phyloP scores from a whole-genome alignment of 2,888 invertebrate genomes.

The Pseudanteris insignis region DNA sequence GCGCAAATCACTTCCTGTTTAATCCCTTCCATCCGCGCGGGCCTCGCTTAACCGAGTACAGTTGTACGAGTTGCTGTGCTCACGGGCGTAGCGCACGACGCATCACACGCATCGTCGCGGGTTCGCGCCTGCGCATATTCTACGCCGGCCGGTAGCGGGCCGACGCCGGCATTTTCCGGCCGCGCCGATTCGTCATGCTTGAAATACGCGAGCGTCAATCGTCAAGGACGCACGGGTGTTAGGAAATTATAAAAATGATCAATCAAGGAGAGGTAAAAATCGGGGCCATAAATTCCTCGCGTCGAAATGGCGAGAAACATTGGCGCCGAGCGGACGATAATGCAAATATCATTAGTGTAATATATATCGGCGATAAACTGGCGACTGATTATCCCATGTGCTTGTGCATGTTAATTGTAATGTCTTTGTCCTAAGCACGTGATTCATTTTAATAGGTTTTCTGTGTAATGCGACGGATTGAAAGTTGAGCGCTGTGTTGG shows the following conservation, averaged over 20 bases:
- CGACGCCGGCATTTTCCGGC: slow-evolving; percentile 23
- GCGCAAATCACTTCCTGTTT: slow-evolving; percentile 63
- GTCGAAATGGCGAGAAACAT: no score
- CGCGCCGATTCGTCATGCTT: not conserved
- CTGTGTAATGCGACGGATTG: slow-evolving; percentile 10
- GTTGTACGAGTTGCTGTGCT: slow-evolving; percentile 38
- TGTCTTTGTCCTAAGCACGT: no score
- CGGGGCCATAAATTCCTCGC: no score
- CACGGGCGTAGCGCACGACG: slow-evolving; percentile 48
- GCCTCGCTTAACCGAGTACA: slow-evolving; percentile 37
- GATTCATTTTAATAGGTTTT: slow-evolving; percentile 17
- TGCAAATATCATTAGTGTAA: slow-evolving; percentile 5
- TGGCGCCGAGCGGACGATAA: not conserved
- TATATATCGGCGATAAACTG: slow-evolving; percentile 5
- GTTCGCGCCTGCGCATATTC: slow-evolving; percentile 19
- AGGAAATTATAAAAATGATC: not conserved
- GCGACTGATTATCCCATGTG: slow-evolving; percentile 8
- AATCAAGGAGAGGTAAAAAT: no score
- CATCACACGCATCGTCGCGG: slow-evolving; percentile 53
- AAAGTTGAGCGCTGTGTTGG: slow-evolving; percentile 23
- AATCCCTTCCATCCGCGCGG: slow-evolving; percentile 53
- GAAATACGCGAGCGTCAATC: not conserved
- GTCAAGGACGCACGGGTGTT: not conserved
- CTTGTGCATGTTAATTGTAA: no score
- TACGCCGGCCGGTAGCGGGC: no score